phyloP scores from a whole-genome alignment of 2,888 invertebrate species.

The Hydriomena furcata region DNA sequence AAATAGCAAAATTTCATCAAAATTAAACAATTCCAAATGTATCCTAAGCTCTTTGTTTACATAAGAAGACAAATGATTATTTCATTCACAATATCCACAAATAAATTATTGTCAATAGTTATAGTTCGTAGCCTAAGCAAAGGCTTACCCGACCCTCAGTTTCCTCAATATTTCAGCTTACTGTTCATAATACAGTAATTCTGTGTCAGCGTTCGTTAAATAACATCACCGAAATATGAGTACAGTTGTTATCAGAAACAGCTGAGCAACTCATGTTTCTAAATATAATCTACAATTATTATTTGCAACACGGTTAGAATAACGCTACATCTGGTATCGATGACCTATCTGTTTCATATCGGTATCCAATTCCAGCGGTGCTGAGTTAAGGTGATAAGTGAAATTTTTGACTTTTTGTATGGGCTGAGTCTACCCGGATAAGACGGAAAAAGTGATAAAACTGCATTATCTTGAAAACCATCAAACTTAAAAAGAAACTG shows the following conservation, averaged over 20 bases:
- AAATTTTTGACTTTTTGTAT: no score
- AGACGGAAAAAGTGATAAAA: no score
- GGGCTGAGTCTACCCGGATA: no score
- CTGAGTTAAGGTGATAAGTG: no score
- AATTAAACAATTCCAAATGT: not conserved
- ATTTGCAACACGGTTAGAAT: no score
- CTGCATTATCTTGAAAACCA: no score
- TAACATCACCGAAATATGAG: slow-evolving; percentile 26
- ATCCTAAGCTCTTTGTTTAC: not conserved
- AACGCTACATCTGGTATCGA: no score
- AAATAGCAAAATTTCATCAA: no score
- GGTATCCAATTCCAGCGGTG: no score
- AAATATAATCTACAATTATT: not conserved
- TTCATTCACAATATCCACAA: slow-evolving; percentile 20
- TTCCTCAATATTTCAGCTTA: slow-evolving; percentile 30
- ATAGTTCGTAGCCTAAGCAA: slow-evolving; percentile 25
- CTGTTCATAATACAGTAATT: slow-evolving; percentile 31
- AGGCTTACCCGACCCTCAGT: slow-evolving; percentile 24
- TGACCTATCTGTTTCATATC: no score
- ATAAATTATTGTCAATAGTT: slow-evolving; percentile 26
- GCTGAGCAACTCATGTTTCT: slow-evolving; percentile 12
- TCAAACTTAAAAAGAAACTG: no score
- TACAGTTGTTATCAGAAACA: slow-evolving; percentile 12
- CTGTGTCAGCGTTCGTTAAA: slow-evolving; percentile 31
- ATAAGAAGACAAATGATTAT: slow-evolving; percentile 9